Evolutionary conservation across 1,140 invertebrate species (phyloP).

Genomic region (Calliphora vicina): DNA sequence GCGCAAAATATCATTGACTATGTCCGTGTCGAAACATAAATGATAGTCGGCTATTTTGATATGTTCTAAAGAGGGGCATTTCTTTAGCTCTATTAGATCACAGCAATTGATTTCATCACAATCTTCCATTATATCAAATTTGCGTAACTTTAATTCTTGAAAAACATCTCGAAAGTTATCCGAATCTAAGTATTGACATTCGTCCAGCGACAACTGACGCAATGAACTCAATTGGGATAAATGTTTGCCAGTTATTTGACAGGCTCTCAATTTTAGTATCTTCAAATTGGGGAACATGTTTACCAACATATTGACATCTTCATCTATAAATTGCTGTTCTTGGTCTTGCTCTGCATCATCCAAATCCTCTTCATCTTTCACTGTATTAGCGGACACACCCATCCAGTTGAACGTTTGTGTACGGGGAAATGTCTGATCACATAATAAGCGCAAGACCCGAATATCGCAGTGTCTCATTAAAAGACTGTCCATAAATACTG

Average conservation of each 20-base stretch:
- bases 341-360: conserved; percentile 17
- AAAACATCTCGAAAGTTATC: conserved; percentile 54
- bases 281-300: conserved; percentile 48
- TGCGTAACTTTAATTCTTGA: conserved; percentile 46
- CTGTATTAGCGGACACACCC: conserved; percentile 39
- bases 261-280: conserved; percentile 47
- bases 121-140: conserved; percentile 57
- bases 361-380: neutral
- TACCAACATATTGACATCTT: conserved; percentile 48
- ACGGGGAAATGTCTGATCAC: conserved; percentile 36
- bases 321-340: conserved; percentile 47
- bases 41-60: conserved; percentile 58
- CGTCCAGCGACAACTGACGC: conserved; percentile 49
- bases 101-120: conserved; percentile 58
- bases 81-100: conserved; percentile 49
- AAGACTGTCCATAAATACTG: conserved; percentile 46
- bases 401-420: conserved; percentile 43
- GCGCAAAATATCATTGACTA: conserved; percentile 48
- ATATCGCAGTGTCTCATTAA: conserved; percentile 48
- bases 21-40: conserved; percentile 54
- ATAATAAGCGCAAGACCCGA: conserved; percentile 44
- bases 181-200: conserved; percentile 53
- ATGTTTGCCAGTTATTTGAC: conserved; percentile 52
- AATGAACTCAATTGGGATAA: conserved; percentile 47
- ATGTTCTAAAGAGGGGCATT: conserved; percentile 55